phyloP scores from a whole-genome alignment of 2,113 vertebrate species.

The Micromys minutus region DNA sequence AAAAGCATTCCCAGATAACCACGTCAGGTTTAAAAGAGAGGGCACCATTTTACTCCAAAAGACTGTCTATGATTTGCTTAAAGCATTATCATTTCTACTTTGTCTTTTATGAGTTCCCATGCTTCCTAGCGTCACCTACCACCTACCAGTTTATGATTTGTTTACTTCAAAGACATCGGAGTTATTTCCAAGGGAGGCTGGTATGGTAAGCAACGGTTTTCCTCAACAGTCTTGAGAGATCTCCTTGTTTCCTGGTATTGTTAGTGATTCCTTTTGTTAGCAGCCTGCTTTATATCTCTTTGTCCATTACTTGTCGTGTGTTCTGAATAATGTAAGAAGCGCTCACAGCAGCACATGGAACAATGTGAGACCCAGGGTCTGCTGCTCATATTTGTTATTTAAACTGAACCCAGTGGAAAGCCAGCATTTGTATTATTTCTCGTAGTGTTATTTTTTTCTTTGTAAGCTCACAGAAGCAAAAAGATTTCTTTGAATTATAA shows the following conservation, averaged over 20 bases:
- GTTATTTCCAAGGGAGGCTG: not conserved
- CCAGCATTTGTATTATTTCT: not conserved
- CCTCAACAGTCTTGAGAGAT: not conserved
- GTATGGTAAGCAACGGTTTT: not conserved
- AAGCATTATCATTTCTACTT: not conserved
- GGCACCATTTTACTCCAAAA: not conserved
- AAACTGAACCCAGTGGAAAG: slow-evolving; percentile 25
- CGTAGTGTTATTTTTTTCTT: slow-evolving; percentile 46
- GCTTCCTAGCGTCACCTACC: slow-evolving; percentile 5
- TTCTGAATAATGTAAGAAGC: slow-evolving; percentile 41
- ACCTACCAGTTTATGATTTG: not conserved
- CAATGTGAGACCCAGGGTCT: not conserved
- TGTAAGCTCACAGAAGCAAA: slow-evolving; percentile 1
- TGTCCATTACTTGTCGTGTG: slow-evolving; percentile 39
- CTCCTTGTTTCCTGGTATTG: not conserved
- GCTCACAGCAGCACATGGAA: not conserved
- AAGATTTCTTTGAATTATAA: slow-evolving; percentile 50
- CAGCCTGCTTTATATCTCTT: slow-evolving; percentile 27
- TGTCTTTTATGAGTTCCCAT: not conserved
- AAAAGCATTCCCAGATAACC: not conserved
- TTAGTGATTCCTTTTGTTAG: slow-evolving; percentile 33
- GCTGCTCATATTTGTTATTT: slow-evolving; percentile 63
- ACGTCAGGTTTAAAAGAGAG: slow-evolving; percentile 15
- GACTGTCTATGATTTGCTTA: slow-evolving; percentile 14
- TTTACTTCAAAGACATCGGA: slow-evolving; percentile 37